Conservation (phyloP, 2,113 vertebrate species). For the Rhabdomys dilectus region DNA sequence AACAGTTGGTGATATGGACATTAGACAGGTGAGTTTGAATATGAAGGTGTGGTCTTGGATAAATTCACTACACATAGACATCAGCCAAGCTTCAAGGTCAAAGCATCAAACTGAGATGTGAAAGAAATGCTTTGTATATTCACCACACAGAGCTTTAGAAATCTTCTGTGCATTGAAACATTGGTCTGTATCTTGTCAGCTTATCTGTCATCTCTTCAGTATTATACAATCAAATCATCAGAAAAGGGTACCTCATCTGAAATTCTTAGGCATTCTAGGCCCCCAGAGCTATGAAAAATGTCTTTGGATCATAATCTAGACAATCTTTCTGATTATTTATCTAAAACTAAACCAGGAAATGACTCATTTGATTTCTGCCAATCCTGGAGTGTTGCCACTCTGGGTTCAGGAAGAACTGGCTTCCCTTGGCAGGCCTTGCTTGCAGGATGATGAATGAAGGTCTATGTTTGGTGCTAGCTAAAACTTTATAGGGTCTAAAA, state of each 20-base stretch:
- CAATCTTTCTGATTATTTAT: slow-evolving; percentile 92
- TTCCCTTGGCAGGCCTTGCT: slow-evolving; percentile 92
- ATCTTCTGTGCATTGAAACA: not conserved
- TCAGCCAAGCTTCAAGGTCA: not conserved
- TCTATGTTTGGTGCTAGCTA: slow-evolving; percentile 94
- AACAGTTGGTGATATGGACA: fast-evolving
- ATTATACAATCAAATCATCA: slow-evolving; percentile 57
- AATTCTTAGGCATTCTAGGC: slow-evolving; percentile 75
- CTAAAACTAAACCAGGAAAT: slow-evolving; percentile 94
- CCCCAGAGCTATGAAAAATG: slow-evolving; percentile 84
- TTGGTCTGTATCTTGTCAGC: not conserved
- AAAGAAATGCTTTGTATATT: not conserved
- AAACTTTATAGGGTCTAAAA: slow-evolving; percentile 93
- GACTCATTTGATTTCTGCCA: slow-evolving; percentile 94
- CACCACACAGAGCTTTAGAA: not conserved
- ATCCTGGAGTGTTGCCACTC: slow-evolving; percentile 92
- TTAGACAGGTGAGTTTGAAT: fast-evolving
- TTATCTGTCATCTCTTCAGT: not conserved
- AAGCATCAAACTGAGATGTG: not conserved
- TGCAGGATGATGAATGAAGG: slow-evolving; percentile 95
- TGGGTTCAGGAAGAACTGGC: slow-evolving; percentile 94
- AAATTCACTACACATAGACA: not conserved
- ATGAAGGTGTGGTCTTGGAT: not conserved
- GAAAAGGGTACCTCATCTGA: slow-evolving; percentile 43
- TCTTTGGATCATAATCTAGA: slow-evolving; percentile 88